phyloP scores from a whole-genome alignment of 2,797 vertebrate genomes.

The Gadopsis bispinosus region DNA sequence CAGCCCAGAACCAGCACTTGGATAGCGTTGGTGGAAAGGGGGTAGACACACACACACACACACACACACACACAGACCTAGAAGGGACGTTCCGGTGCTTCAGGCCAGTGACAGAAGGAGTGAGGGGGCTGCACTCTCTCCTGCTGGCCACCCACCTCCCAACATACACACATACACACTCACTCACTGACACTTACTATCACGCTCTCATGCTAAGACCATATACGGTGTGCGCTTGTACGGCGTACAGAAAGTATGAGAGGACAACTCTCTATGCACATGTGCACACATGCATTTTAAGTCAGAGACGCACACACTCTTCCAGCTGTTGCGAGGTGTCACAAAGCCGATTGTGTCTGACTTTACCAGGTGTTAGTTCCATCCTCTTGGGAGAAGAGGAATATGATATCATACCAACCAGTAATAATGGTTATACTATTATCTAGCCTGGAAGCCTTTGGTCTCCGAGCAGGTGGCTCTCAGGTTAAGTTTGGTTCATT shows the following conservation, averaged over 20 bases:
- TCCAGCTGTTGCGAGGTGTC: conserved; percentile 64
- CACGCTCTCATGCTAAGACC: background rate
- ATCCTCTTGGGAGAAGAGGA: conserved; percentile 50
- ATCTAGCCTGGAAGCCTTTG: background rate
- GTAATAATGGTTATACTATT: conserved; percentile 26
- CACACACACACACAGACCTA: conserved; percentile 26
- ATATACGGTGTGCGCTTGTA: background rate
- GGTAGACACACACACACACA: conserved; percentile 10
- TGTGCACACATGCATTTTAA: conserved; percentile 48
- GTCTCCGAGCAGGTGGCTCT: conserved; percentile 6
- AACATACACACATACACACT: conserved; percentile 13
- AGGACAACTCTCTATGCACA: conserved; percentile 52
- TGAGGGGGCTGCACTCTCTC: conserved; percentile 66
- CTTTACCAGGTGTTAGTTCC: conserved; percentile 43
- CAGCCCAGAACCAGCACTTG: no score
- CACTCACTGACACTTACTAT: background rate
- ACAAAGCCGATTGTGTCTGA: conserved; percentile 75
- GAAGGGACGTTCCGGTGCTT: conserved; percentile 66
- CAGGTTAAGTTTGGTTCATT: background rate
- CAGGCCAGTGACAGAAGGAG: conserved; percentile 77
- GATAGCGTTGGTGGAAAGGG: no score
- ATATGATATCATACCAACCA: conserved; percentile 43
- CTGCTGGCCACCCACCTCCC: conserved; percentile 41
- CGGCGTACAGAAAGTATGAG: background rate
- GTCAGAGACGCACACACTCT: conserved; percentile 44